A percentile compares a stretch with the other conserved stretches of the same genome.
Conservation (phyloP, 2,888 invertebrate species). For the Stenodera caucasica region DNA sequence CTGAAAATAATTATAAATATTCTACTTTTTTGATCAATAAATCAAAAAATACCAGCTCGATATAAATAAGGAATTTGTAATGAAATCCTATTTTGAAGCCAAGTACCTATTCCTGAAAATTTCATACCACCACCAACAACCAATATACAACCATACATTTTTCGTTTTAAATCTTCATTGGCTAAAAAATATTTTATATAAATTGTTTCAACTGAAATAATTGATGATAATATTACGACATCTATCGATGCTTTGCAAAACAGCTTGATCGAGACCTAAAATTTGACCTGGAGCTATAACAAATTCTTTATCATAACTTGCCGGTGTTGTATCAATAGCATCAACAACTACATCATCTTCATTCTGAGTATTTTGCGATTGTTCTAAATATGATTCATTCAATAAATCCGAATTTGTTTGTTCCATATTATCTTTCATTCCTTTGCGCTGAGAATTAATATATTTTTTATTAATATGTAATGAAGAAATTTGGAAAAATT, state of each 20-base stretch:
- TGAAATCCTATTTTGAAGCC: constrained; percentile 85
- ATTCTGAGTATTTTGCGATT: constrained; percentile 58
- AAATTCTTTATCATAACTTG: constrained; percentile 62
- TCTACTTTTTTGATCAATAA: background rate
- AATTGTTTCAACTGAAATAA: background rate
- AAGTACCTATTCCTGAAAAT: constrained; percentile 79
- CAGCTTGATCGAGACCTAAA: constrained; percentile 86
- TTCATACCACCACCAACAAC: constrained; percentile 92
- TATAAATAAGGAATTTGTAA: constrained; percentile 81
- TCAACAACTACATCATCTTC: constrained; percentile 79
- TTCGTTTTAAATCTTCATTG: constrained; percentile 85
- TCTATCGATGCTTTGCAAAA: constrained; percentile 87
- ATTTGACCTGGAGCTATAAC: constrained; percentile 77
- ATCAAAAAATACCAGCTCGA: constrained; percentile 60
- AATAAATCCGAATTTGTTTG: constrained; percentile 54
- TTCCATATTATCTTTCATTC: constrained; percentile 64
- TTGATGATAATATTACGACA: constrained; percentile 63
- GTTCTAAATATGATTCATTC: constrained; percentile 58
- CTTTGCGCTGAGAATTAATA: constrained; percentile 56
- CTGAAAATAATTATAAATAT: constrained; percentile 47
- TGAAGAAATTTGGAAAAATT: constrained; percentile 32
- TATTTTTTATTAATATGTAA: background rate
- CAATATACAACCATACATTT: constrained; percentile 92
- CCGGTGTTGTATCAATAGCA: constrained; percentile 56
- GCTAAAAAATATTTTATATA: constrained; percentile 52